A percentile compares a stretch with the other conserved stretches of the same genome.
Conservation (phyloP, 1,140 invertebrate genomes). For the Phortica variegata region DNA sequence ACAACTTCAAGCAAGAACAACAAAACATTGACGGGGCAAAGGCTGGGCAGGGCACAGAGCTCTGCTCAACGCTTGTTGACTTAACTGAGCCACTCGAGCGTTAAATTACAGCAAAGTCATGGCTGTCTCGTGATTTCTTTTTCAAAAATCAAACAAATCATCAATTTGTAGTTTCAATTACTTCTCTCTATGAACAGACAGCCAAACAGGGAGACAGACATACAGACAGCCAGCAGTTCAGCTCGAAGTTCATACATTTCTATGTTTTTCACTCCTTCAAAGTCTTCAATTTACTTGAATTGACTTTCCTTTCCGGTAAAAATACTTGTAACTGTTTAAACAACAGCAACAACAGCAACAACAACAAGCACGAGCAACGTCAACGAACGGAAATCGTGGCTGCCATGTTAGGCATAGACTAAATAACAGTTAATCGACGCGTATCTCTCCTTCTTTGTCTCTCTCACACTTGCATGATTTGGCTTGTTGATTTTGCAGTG, state of each 20-base stretch:
- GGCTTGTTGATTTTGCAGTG: too few relatives aligned
- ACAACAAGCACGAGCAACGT: neutral
- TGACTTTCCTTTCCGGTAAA: too few relatives aligned
- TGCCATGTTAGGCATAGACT: constrained; percentile 47
- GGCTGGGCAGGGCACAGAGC: too few relatives aligned
- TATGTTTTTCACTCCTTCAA: neutral
- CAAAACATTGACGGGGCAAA: too few relatives aligned
- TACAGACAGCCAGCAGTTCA: too few relatives aligned
- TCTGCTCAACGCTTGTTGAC: too few relatives aligned
- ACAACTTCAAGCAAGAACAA: too few relatives aligned
- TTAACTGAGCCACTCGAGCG: constrained; percentile 46
- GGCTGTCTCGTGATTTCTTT: constrained; percentile 31
- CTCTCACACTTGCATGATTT: constrained; percentile 21
- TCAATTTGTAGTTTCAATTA: constrained; percentile 53
- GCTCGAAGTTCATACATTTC: neutral
- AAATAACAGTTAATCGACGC: constrained; percentile 51
- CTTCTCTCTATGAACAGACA: constrained; percentile 27
- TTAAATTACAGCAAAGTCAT: constrained; percentile 45
- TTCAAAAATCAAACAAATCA: constrained; percentile 47
- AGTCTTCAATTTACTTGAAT: too few relatives aligned
- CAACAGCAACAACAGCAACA: too few relatives aligned
- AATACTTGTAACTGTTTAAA: too few relatives aligned
- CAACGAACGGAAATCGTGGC: constrained; percentile 44
- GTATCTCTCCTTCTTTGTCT: constrained; percentile 27
- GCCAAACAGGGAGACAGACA: neutral